Evolutionary conservation across 2,888 invertebrate genomes (phyloP), one percentile per base, ranked within the genome.

Genomic region (Nephrotoma guestfalica): DNA sequence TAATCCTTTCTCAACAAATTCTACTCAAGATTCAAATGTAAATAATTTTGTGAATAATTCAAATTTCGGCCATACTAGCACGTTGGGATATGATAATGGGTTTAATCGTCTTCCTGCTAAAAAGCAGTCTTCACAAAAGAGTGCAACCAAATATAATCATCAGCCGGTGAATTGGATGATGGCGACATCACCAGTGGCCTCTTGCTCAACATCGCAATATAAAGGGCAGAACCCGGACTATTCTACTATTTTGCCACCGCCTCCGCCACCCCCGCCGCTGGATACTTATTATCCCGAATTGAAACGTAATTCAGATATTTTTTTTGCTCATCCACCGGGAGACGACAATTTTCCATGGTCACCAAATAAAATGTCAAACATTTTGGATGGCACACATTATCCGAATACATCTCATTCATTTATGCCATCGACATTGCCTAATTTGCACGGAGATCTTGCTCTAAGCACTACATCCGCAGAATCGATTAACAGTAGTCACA

Each of bases 361-460:
- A 3, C 93, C 93, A 0, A 92, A 92, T 1, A 93, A 93, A 89
- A 88, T 92, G 84, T 86, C 87, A 18, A 88, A 88, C 15, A 86
- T 51, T 41, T 51, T 86, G 43, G 86, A 86, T 51, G 86, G 51
- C 13, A 91, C 91, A 9, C 90, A 91, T 87, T 71, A 71, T 9
- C 92, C 91, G 30, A 91, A 91, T 86, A 89, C 90, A 2, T 88
- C 91, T 2, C 83, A 86, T 83, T 71, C 86, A 13, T 83, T 51
- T 86, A 83, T 86, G 41, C 83, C 86, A 13, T 91, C 92, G 0
- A 93, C 94, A 30, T 90, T 94, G 86, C 93, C 94, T 6, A 93
- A 93, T 40, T 89, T 94, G 83, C 93, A 94, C 2, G 93, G 94
- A 3, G 94, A 94, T 90, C 89, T 94, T 86, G 94, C 94, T 1